phyloP scores from a whole-genome alignment of 2,113 vertebrate species.

The Corythaeola cristata region DNA sequence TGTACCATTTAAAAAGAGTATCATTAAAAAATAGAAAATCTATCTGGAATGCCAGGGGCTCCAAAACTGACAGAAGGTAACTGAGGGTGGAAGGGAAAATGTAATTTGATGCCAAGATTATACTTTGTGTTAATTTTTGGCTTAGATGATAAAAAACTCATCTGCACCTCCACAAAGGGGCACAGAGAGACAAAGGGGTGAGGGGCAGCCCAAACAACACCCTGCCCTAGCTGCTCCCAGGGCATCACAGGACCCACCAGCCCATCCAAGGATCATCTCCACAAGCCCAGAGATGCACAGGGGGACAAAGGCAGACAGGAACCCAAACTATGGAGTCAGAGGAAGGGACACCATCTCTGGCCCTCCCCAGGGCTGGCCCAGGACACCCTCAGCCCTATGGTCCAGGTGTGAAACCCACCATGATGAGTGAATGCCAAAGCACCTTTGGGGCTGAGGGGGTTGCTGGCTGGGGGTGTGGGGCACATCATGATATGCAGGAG shows the following conservation, averaged over 20 bases:
- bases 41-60: neutral
- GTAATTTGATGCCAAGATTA: neutral
- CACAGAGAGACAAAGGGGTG: neutral
- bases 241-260: neutral
- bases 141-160: neutral
- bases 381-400: neutral
- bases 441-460: neutral
- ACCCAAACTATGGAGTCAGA: neutral
- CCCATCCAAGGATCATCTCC: neutral
- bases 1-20: neutral
- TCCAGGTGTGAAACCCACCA: neutral
- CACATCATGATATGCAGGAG: neutral
- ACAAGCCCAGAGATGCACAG: neutral
- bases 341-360: neutral
- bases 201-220: neutral
- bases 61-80: constrained; percentile 35
- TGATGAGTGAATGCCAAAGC: accelerated
- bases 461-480: neutral
- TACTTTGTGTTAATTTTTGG: neutral
- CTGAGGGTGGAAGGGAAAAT: constrained; percentile 17
- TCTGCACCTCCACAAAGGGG: neutral
- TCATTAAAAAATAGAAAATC: neutral
- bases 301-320: neutral
- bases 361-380: neutral
- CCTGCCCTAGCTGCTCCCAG: neutral